Evolutionary conservation across 2,113 vertebrate genomes (phyloP).

Genomic region (Nettapus auritus): DNA sequence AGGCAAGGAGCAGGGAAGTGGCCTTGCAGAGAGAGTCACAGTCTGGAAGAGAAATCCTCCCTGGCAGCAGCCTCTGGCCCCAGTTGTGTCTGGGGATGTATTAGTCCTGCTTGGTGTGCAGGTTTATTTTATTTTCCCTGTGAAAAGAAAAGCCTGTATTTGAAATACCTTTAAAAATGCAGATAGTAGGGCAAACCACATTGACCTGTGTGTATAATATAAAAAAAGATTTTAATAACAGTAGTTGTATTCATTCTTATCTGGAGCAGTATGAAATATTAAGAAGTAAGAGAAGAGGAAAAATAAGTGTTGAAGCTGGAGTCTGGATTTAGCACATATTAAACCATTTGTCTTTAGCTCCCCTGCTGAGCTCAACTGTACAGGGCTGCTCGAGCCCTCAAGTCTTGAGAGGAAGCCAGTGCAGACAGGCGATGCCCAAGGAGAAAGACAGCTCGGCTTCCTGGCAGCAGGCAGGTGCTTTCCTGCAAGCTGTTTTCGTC

Average conservation of each 20-base stretch:
- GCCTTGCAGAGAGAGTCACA: no score
- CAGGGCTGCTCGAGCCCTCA: neutral
- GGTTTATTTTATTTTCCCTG: neutral
- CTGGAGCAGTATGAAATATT: neutral
- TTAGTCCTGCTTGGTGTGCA: neutral
- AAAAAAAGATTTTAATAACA: slow-evolving; percentile 5
- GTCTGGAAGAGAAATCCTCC: neutral
- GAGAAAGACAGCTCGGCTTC: neutral
- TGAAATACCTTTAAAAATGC: slow-evolving; percentile 41
- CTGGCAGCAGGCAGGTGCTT: rapidly evolving
- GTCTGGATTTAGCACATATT: neutral
- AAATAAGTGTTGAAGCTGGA: neutral
- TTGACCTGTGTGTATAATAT: neutral
- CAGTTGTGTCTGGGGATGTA: neutral
- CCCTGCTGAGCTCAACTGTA: neutral
- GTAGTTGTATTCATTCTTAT: slow-evolving; percentile 7
- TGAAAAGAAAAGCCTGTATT: neutral
- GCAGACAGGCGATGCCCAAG: rapidly evolving
- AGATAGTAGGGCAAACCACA: neutral
- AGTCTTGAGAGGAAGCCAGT: neutral
- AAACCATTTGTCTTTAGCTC: slow-evolving; percentile 5
- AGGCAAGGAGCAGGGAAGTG: neutral
- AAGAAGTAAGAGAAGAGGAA: neutral
- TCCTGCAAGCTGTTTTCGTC: neutral
- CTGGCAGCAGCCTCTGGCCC: neutral